Evolutionary conservation across 2,888 invertebrate species (phyloP), one percentile per base, ranked within the genome.

Genomic region (Mimas tiliae): DNA sequence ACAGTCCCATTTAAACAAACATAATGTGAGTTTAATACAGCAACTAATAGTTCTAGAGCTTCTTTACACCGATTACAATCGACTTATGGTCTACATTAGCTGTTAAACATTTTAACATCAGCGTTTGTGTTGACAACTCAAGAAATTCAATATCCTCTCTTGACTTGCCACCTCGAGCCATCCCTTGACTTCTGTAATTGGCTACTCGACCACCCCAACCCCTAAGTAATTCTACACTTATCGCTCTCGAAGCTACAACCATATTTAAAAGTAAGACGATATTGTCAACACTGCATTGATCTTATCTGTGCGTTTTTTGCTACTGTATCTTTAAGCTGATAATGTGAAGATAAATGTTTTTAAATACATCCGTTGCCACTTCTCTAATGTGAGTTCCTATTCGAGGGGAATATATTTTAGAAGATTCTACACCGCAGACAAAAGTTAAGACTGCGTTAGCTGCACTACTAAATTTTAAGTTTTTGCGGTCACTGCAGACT

Each of bases 151-250:
- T 64, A 45, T 47, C 55, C 38, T 58, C n/a, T 55, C n/a, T 53
- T 11, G 38, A 55, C 16, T 55, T 38, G 55, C 45, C 62, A 42
- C 47, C 21, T 47, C 19, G 21, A 19, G 27, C 34, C 33, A 33
- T 34, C 64, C 27, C 63, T 42, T 34, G 51, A 52, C 63, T 65
- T 68, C 65, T 45, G 16, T 82, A 81, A 83, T 82, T 83, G 80
- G 79, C 76, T 73, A 71, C 69, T 71, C 67, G 70, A 77, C 68
- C 75, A 70, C 72, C 72, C 74, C 69, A 64, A 67, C 71, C 67
- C 78, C 42, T 76, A 75, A 62, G 73, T 64, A 72, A 69, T 68
- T 68, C 71, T 70, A 74, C 71, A 70, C 70, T 70, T 72, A 65
- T 66, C 67, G 64, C 65, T 19, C 33, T 65, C 69, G 74, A 68